Evolutionary conservation across 2,888 invertebrate species (phyloP).

Genomic region (Stenurella melanura): DNA sequence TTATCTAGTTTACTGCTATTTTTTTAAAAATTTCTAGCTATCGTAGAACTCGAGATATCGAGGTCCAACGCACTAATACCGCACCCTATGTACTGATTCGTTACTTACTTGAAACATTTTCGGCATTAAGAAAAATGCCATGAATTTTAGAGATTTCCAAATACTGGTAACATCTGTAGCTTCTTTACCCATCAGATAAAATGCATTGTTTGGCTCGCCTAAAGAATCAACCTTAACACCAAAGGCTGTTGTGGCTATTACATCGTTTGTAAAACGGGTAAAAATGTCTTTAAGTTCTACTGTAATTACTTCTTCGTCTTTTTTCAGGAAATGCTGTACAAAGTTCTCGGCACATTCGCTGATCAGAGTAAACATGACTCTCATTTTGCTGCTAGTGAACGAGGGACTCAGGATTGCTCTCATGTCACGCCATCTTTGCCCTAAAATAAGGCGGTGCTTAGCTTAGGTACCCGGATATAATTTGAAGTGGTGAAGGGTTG

Average conservation of each 20-base stretch:
- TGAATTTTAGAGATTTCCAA: constrained; percentile 39
- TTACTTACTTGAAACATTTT: constrained; percentile 42
- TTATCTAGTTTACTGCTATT: no score
- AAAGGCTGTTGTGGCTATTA: constrained; percentile 76
- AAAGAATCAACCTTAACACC: constrained; percentile 76
- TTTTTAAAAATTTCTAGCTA: no score
- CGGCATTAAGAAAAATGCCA: constrained; percentile 37
- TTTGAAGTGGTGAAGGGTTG: no score
- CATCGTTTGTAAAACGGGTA: constrained; percentile 73
- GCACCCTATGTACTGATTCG: no score
- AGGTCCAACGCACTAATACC: no score
- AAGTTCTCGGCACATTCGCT: constrained; percentile 53
- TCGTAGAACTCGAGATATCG: no score
- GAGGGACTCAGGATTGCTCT: constrained; percentile 71
- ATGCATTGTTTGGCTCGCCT: constrained; percentile 74
- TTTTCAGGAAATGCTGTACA: constrained; percentile 46
- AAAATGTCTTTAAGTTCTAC: constrained; percentile 70
- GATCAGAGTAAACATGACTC: constrained; percentile 71
- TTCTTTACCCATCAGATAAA: constrained; percentile 72
- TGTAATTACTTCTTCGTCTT: constrained; percentile 43
- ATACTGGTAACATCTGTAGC: not conserved
- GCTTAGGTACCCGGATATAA: not conserved
- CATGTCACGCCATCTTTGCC: constrained; percentile 69
- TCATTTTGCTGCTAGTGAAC: constrained; percentile 74
- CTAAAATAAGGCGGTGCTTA: not conserved